Evolutionary conservation across 2,888 invertebrate species (phyloP), one percentile per base, ranked within the genome.

Genomic region (Hyppa rectilinea): DNA sequence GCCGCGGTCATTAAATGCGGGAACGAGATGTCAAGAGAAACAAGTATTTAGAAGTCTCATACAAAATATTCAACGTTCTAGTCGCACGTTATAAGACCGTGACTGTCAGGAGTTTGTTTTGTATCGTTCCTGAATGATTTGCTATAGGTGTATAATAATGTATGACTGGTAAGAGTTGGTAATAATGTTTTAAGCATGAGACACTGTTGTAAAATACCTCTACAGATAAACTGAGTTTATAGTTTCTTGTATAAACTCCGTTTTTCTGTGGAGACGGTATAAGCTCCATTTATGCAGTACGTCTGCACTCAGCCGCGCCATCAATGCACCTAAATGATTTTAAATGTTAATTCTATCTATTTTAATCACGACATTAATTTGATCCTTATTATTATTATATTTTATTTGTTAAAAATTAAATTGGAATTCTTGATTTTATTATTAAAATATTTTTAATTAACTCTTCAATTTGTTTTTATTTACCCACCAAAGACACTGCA

Each of bases 391-490:
- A 53, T 26, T 38, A 55, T 36, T 67, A 26, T 36, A 43, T 68
- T 43, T 43, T 68, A 49, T 50, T 70, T 71, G 69, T 71, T 76
- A 29, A 31, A 77, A 52, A 70, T 56, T 76, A 49, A 40, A 10
- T 40, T 70, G 10, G 36, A 68, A n/a, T 75, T 34, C 9, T 43
- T 68, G 47, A 55, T 55, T 71, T 49, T 47, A 47, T 69, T 29
- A 71, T 47, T 78, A 73, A 70, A 77, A 58, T 52, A 52, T 34
- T 77, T 77, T 58, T 52, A 43, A 58, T 38, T 45, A 58, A 5
- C 23, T 23, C 12, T 55, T 47, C 14, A 40, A 34, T 40, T 40
- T 23, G 23, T 67, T 75, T 55, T 76, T 36, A 36, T 75, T 70
- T 43, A 43, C 31, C 40, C 29, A 29, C 40, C 29, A 29, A 36